These are phyloP conservation scores for Toxonevra muliebris DNA, from an alignment of 2,888 invertebrate genomes.

Conservation along the genomic window DNA sequence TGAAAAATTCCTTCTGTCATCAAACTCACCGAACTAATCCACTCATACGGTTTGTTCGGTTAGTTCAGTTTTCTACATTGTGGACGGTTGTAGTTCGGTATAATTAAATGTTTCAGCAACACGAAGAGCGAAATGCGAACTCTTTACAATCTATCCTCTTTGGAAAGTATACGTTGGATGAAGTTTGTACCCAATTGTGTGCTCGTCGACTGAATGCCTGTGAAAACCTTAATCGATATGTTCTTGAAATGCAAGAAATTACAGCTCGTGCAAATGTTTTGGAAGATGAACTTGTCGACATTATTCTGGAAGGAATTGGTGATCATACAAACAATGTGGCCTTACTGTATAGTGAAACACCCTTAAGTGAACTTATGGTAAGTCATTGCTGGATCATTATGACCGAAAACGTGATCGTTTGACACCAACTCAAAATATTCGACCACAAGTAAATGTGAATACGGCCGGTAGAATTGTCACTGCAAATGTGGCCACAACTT, in stretches of 20 bases:
- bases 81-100: no score
- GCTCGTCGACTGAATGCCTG: background rate
- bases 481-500: background rate
- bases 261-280: background rate
- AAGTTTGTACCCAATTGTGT: background rate
- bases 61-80: no score
- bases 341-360: background rate
- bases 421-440: no score
- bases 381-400: background rate
- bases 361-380: background rate
- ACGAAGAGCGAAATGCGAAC: no score
- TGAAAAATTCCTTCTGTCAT: no score
- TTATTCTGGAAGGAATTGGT: slow-evolving; percentile 3
- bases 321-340: background rate
- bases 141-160: no score
- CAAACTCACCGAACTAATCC: no score
- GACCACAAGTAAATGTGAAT: no score
- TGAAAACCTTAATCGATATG: slow-evolving; percentile 5
- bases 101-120: no score
- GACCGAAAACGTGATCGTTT: background rate
- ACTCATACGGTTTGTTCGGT: no score
- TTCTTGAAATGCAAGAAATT: slow-evolving; percentile 19
- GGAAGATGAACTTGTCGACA: slow-evolving; percentile 4
- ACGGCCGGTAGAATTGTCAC: background rate
- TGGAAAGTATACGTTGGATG: background rate